Percentiles rank a stretch among this genome's conserved stretches.
phyloP scores from a whole-genome alignment of 1,140 invertebrate genomes.

The Zaprionus vittiger region DNA sequence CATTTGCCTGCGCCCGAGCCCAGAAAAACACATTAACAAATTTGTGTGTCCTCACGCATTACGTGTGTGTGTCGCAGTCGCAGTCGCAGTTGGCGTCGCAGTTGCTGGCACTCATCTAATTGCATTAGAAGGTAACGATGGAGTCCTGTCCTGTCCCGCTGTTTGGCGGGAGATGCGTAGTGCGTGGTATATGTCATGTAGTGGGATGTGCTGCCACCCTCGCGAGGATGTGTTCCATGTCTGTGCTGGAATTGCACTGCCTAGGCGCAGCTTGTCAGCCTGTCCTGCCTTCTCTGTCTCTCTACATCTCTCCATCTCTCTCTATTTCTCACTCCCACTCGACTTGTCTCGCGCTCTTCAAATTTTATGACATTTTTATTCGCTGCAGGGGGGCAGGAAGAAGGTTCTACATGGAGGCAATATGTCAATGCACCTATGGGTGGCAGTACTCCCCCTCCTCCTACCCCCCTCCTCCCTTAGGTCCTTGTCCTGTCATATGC shows the following conservation, averaged over 20 bases:
- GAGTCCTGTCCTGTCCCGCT: constrained; percentile 6
- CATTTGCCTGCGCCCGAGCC: constrained; percentile 41
- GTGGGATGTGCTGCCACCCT: constrained; percentile 30
- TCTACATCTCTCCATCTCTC: too few species aligned
- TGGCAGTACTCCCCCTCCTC: not conserved
- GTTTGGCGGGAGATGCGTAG: not conserved
- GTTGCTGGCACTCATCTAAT: constrained; percentile 71
- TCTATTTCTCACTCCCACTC: constrained; percentile 2
- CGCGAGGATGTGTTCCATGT: not conserved
- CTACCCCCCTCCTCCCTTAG: not conserved
- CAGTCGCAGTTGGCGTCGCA: constrained; percentile 21
- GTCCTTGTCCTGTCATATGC: not conserved
- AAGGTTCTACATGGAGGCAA: constrained; percentile 2
- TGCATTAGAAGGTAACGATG: constrained; percentile 61
- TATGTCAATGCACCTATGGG: constrained; percentile 65
- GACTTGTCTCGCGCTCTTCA: constrained; percentile 65
- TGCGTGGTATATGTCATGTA: not conserved
- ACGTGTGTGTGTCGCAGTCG: constrained; percentile 29
- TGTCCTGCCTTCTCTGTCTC: constrained; percentile 6
- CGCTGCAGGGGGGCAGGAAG: constrained; percentile 17
- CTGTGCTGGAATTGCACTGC: constrained; percentile 58
- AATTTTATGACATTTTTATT: constrained; percentile 83
- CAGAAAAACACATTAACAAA: constrained; percentile 73
- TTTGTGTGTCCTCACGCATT: constrained; percentile 55
- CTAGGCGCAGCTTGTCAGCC: constrained; percentile 58